Conservation (phyloP, 2,113 vertebrate species). For the Vidua chalybeata region DNA sequence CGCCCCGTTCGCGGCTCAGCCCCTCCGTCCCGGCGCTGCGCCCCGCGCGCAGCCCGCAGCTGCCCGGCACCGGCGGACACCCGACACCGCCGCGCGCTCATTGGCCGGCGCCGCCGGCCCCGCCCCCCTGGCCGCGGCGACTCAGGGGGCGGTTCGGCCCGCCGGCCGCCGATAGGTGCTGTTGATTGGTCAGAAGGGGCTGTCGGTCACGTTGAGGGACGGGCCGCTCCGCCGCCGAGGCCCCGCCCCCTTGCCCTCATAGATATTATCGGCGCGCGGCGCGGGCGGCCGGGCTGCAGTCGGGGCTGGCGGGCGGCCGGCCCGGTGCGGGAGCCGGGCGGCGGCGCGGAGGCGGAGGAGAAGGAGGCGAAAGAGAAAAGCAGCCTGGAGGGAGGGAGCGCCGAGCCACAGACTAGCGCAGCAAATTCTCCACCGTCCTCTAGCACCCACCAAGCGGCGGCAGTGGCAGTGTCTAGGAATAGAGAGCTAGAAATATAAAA, state of each 20-base stretch:
- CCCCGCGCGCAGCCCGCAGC: background rate
- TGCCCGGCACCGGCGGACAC: constrained; percentile 40
- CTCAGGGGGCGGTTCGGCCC: background rate
- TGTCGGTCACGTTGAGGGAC: constrained; percentile 75
- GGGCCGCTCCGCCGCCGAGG: background rate
- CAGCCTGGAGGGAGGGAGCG: constrained; percentile 2
- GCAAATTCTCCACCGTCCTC: constrained; percentile 30
- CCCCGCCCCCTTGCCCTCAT: constrained; percentile 67
- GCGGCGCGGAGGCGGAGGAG: background rate
- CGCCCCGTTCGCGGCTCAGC: fast-evolving
- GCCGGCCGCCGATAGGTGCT: background rate
- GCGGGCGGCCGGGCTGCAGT: constrained; percentile 78
- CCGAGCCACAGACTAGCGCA: constrained; percentile 37
- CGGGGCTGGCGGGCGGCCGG: constrained; percentile 79
- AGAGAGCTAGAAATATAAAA: constrained; percentile 36
- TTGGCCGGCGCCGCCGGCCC: constrained; percentile 37
- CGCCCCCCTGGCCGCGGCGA: constrained; percentile 19
- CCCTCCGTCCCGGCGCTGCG: background rate
- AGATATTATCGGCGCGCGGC: constrained; percentile 87
- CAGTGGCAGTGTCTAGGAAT: constrained; percentile 53
- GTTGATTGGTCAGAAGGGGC: constrained; percentile 36
- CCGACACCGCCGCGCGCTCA: constrained; percentile 57
- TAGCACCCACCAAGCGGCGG: constrained; percentile 54
- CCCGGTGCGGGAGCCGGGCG: constrained; percentile 22
- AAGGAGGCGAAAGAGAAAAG: background rate